Base-by-base conservation (phyloP, 2,888 invertebrate species). In the Hypsopygia costalis region DNA sequence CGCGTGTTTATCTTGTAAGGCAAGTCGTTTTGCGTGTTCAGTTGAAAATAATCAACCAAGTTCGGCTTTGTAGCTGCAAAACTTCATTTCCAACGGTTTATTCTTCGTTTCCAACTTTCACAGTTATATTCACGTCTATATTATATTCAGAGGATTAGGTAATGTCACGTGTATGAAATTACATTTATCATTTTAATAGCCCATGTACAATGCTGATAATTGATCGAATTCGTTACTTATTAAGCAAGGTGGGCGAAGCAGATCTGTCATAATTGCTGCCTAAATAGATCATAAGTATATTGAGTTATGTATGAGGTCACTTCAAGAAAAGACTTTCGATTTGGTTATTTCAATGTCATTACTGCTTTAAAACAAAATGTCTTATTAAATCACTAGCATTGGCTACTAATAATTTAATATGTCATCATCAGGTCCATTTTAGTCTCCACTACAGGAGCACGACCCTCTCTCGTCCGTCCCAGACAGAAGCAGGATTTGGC, bases 1-100 rank as follows among this genome's bases (percentile, higher is more conserved):
- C 44, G 79, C 81, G 71, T 81, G 81, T 77, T 74, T 73, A 65
- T 78, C 71, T 76, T 76, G 73, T 76, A 71, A 53, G 58, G 69
- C 64, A 65, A 76, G 66, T 69, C 62, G 72, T 76, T 78, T 81
- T 58, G 79, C 77, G 70, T 82, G 80, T 70, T 59, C 62, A 51
- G 64, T 71, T 69, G 63, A 72, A 78, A 77, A 77, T 81, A 81
- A 82, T 81, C 72, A 74, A 65, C 63, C 51, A 72, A 78, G 57
- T 76, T 78, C 53, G 60, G 54, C 66, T 67, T 72, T 70, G 65
- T 68, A 66, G 42, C 60, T 52, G 58, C 50, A 39, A 57, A 69
- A 69, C 58, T 67, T 68, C 45, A 47, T 51, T 57, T 57, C 51
- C 46, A 47, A 47, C 58, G 53, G 60, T 64, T 69, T 62, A 60